phyloP scores from a whole-genome alignment of 2,113 vertebrate genomes.

The Phalacrocorax brasilianus region DNA sequence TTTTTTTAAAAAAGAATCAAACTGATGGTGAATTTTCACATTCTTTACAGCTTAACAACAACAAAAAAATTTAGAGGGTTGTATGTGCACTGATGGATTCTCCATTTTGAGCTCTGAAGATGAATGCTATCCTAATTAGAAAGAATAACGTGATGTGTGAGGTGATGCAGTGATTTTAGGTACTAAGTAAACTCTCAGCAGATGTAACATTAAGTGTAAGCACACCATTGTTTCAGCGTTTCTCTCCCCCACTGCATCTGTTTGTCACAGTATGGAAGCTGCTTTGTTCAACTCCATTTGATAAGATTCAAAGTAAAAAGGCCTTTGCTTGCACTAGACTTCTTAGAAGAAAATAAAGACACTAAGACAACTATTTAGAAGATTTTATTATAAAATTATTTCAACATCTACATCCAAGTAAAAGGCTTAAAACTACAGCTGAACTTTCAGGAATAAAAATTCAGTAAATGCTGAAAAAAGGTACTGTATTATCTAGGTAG shows the following conservation, averaged over 20 bases:
- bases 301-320: background rate
- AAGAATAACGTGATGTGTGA: background rate
- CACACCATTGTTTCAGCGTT: background rate
- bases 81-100: background rate
- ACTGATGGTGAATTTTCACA: background rate
- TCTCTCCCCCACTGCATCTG: background rate
- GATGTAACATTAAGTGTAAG: background rate
- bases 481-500: background rate
- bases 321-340: background rate
- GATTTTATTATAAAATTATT: constrained; percentile 58
- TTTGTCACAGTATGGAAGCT: background rate
- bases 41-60: background rate
- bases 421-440: background rate
- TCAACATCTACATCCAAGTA: background rate
- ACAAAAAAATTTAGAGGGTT: background rate
- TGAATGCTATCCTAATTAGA: background rate
- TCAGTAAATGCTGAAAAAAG: background rate
- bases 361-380: background rate
- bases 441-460: background rate
- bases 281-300: background rate
- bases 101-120: background rate
- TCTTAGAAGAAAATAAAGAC: background rate
- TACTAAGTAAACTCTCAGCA: background rate
- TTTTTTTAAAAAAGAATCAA: background rate
- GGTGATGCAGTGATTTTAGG: background rate